A percentile compares a stretch with the other conserved stretches of the same genome.
Conservation (phyloP, 2,888 invertebrate genomes). For the Melolontha melolontha region DNA sequence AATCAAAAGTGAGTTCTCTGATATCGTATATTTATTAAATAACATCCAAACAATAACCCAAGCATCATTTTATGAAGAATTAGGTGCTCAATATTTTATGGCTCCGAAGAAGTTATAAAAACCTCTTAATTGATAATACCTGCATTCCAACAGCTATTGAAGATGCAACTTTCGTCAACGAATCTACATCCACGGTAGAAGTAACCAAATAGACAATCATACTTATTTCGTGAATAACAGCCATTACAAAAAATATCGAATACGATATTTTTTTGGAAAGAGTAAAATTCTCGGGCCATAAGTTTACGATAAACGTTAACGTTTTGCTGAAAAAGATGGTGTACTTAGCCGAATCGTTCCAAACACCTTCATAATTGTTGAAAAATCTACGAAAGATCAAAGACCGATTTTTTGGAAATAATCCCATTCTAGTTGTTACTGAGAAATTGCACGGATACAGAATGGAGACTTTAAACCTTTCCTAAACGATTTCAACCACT, state of each 20-base stretch:
- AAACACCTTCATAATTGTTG: background rate
- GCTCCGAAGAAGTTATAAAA: too few relatives aligned
- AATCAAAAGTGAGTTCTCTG: too few relatives aligned
- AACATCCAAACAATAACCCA: too few relatives aligned
- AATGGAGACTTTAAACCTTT: too few relatives aligned
- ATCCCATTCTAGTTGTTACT: background rate
- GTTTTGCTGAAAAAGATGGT: constrained; percentile 10
- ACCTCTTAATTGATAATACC: too few relatives aligned
- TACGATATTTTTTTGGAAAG: background rate
- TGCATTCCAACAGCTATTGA: background rate
- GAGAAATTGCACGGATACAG: too few relatives aligned
- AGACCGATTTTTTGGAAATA: background rate
- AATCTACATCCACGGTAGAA: constrained; percentile 2
- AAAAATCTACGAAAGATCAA: background rate
- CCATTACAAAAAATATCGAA: constrained; percentile 6
- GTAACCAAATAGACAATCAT: constrained; percentile 1
- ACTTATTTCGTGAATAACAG: constrained; percentile 4
- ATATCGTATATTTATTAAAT: too few relatives aligned
- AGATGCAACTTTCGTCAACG: constrained; percentile 14
- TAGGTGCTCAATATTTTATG: too few relatives aligned
- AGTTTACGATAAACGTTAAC: constrained; percentile 7
- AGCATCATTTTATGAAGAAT: too few relatives aligned
- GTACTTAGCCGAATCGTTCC: constrained; percentile 19
- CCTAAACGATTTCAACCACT: too few relatives aligned
- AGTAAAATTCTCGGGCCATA: constrained; percentile 19